A percentile compares a stretch with the other conserved stretches of the same genome.
phyloP scores from a whole-genome alignment of 2,113 vertebrate species.

The Amblyornis subalaris region DNA sequence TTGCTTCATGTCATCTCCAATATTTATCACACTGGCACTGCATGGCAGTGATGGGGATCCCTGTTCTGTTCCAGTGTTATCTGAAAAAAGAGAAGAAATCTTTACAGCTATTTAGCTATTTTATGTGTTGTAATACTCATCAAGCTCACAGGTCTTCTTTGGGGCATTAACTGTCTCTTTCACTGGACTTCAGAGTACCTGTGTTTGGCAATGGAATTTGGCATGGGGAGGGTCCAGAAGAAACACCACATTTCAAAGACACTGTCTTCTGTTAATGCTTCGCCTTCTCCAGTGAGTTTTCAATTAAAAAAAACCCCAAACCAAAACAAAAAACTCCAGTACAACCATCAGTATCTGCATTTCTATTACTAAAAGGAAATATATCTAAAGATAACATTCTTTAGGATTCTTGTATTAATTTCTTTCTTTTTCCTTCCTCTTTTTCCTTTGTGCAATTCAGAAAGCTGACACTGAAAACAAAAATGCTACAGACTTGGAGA shows the following conservation, averaged over 20 bases:
- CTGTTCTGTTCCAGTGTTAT: conserved; percentile 59
- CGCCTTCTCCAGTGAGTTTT: not conserved
- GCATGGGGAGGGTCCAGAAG: not conserved
- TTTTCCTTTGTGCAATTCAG: not conserved
- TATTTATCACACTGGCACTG: conserved; percentile 41
- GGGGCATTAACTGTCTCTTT: not conserved
- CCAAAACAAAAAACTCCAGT: not conserved
- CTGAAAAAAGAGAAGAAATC: conserved; percentile 49
- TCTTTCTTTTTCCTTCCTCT: no score
- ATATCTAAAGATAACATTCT: not conserved
- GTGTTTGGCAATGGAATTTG: not conserved
- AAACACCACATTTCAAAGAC: not conserved
- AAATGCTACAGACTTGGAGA: not conserved
- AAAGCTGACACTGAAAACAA: not conserved
- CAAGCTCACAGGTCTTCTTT: not conserved
- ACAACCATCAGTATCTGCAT: not conserved
- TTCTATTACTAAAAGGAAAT: not conserved
- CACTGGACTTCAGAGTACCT: not conserved
- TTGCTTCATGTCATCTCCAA: conserved; percentile 58
- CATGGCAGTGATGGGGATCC: conserved; percentile 25
- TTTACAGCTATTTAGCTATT: not conserved
- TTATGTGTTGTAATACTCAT: not conserved
- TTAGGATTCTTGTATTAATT: not conserved
- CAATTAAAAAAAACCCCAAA: not conserved
- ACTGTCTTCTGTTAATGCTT: not conserved